These are phyloP conservation scores for Polypedilum pembai DNA, from an alignment of 1,140 invertebrate genomes.

Conservation along the genomic window DNA sequence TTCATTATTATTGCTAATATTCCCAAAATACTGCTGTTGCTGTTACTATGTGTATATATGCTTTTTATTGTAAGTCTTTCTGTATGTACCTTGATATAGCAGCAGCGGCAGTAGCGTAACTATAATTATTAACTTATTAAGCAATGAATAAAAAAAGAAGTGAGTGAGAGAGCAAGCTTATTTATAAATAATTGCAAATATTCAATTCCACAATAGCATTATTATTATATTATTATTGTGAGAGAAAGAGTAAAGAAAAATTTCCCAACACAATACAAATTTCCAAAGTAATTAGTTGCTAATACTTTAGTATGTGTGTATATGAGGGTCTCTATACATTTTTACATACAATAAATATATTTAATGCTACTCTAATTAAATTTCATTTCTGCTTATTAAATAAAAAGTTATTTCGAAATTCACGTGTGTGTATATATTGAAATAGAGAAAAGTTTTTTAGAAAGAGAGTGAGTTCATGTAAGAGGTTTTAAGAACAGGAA, in stretches of 20 bases:
- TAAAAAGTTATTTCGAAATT: not conserved
- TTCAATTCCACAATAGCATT: constrained; percentile 27
- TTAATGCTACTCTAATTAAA: not conserved
- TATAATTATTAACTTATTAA: constrained; percentile 27
- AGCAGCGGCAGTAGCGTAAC: not conserved
- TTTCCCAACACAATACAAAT: constrained; percentile 22
- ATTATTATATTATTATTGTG: constrained; percentile 3
- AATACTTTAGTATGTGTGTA: not conserved
- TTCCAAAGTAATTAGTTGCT: constrained; percentile 23
- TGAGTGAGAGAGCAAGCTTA: constrained; percentile 3
- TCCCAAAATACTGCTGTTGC: not conserved
- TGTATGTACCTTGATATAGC: not conserved
- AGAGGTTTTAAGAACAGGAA: constrained; percentile 5
- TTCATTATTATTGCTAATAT: not conserved
- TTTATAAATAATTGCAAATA: constrained; percentile 28
- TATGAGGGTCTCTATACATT: not conserved
- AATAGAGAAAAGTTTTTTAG: not conserved
- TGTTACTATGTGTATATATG: not conserved
- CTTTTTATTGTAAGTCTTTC: not conserved
- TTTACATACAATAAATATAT: constrained; percentile 4
- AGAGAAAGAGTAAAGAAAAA: not conserved
- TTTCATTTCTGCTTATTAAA: not conserved
- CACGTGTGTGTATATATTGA: not conserved
- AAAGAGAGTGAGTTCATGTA: not conserved
- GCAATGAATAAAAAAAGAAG: not conserved